Evolutionary conservation across 2,797 vertebrate genomes (phyloP).

Genomic region (Zalophus californianus): DNA sequence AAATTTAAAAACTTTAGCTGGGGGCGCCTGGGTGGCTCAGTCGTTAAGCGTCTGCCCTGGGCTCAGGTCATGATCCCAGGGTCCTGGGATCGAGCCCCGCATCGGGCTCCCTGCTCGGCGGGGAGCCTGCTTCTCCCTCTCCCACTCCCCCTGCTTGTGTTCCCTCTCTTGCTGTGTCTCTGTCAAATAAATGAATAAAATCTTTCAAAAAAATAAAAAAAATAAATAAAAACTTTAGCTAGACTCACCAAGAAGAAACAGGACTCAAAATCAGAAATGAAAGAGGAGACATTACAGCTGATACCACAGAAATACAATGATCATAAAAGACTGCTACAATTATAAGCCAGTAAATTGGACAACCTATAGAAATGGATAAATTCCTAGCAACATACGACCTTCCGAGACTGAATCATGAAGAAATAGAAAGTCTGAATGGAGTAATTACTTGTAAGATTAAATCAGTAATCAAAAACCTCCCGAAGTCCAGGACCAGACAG

Average conservation of each 20-base stretch:
- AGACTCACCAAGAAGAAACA: not conserved
- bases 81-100: no score
- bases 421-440: not conserved
- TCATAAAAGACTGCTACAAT: not conserved
- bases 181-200: no score
- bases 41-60: no score
- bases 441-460: not conserved
- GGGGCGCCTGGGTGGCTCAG: no score
- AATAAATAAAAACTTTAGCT: not conserved
- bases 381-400: not conserved
- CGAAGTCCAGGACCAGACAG: not conserved
- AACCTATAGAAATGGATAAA: not conserved
- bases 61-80: no score
- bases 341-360: not conserved
- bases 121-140: no score
- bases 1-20: not conserved
- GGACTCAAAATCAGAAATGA: not conserved
- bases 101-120: no score
- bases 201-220: no score
- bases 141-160: no score
- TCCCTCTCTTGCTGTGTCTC: no score
- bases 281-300: not conserved
- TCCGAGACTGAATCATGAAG: not conserved
- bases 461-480: not conserved
- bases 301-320: not conserved